Base-by-base conservation (phyloP, 2,113 vertebrate species). In the Cettia cetti region DNA sequence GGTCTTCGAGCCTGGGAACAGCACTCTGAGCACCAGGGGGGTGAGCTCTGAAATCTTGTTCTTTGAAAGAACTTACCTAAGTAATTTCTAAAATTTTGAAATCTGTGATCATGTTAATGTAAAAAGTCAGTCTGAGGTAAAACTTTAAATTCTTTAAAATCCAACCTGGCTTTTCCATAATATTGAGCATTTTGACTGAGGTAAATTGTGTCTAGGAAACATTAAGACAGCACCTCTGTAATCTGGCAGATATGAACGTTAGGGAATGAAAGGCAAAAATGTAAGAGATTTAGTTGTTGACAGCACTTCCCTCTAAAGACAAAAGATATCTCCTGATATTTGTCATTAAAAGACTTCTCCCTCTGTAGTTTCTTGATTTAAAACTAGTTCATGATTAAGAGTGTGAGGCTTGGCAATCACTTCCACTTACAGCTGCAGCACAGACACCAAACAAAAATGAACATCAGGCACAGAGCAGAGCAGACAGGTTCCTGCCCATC, bases 191-290 rank as follows among this genome's bases (percentile, higher is more conserved):
- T 87, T 45, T 77, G 59, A 39, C 37, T 75, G 65, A 40, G 68
- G 44, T 18, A 40, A 89, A 54, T 18, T 5, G 20, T 3, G 2
- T 40, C 42, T 59, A 44, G 75, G 52, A 91, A 92, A 35, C 56
- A 14, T 50, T 28, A 44, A 82, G 68, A 47, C 4, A 31, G n/a
- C 45, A 12, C 11, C 53, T 63, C 63, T 83, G 47, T 92, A 54
- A 86, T 64, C 54, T 88, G 90, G 72, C 68, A 88, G 79, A 28
- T 59, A 63, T 0, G 19, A 80, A 82, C 50, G 33, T 59, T 80
- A 90, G 15, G 47, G 68, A 92, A 88, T 49, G 79, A 92, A 95
- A 95, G 49, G 64, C 56, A 87, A 83, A 91, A 94, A 80, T 31
- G 17, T 80, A 79, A 85, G n/a, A 82, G 53, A 30, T 91, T 90